Evolutionary conservation across 2,888 invertebrate genomes (phyloP).

Genomic region (Acanthosepion pharaonis): DNA sequence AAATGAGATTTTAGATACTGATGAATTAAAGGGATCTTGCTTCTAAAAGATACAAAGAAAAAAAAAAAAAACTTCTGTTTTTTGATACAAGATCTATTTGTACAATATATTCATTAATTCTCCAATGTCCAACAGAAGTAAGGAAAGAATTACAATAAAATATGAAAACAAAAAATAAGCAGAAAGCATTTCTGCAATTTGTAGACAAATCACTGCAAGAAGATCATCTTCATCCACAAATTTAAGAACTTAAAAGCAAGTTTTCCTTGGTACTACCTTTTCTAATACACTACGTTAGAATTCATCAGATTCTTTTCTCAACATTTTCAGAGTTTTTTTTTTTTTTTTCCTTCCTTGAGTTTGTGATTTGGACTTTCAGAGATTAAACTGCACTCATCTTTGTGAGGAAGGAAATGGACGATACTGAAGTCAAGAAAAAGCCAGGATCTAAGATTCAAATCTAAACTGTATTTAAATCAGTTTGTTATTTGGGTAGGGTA

Average conservation of each 20-base stretch:
- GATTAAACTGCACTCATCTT: not conserved
- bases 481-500: not conserved
- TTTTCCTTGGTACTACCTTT: not conserved
- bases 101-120: not conserved
- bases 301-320: not conserved
- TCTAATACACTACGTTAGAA: not conserved
- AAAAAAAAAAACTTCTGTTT: not conserved
- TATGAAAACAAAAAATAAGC: not conserved
- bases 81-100: not conserved
- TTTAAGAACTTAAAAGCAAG: not conserved
- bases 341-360: not conserved
- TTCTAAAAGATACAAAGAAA: not conserved
- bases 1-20: not conserved
- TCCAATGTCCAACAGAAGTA: not conserved
- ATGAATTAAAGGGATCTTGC: not conserved
- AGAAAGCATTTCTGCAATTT: not conserved
- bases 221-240: slow-evolving; percentile 2
- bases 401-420: not conserved
- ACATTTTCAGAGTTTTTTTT: not conserved
- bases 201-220: not conserved
- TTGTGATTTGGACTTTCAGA: not conserved
- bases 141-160: not conserved
- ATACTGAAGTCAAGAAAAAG: slow-evolving; percentile 13
- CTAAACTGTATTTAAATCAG: not conserved
- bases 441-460: not conserved